phyloP scores from a whole-genome alignment of 2,888 invertebrate species.

The Crematogaster levior region DNA sequence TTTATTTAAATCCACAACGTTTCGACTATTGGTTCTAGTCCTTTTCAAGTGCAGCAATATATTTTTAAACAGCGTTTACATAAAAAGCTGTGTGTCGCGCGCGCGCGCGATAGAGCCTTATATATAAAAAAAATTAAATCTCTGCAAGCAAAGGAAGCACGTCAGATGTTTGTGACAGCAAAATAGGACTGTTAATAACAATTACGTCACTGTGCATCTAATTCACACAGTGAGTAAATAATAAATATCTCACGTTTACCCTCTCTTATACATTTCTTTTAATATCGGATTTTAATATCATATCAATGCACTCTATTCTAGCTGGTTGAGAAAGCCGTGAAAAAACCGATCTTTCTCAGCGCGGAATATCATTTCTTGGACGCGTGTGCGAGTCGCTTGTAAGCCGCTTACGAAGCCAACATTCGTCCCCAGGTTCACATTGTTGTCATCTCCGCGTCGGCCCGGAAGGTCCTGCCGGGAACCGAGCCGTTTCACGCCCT shows the following conservation, averaged over 20 bases:
- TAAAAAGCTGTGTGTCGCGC: too few relatives aligned
- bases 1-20: too few relatives aligned
- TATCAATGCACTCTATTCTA: slow-evolving; percentile 26
- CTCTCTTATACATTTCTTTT: background rate
- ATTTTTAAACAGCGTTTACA: too few relatives aligned
- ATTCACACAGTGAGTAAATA: slow-evolving; percentile 9
- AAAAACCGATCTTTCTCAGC: slow-evolving; percentile 40
- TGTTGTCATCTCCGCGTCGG: slow-evolving; percentile 56
- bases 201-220: background rate
- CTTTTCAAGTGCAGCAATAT: too few relatives aligned
- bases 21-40: too few relatives aligned
- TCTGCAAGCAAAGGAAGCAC: too few relatives aligned
- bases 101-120: too few relatives aligned
- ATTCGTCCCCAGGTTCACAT: slow-evolving; percentile 63
- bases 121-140: too few relatives aligned
- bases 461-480: slow-evolving; percentile 50
- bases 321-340: slow-evolving; percentile 48
- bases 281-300: slow-evolving; percentile 18
- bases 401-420: slow-evolving; percentile 82
- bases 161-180: too few relatives aligned
- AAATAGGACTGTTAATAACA: too few relatives aligned
- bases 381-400: slow-evolving; percentile 76
- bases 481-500: slow-evolving; percentile 75
- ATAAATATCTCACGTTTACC: background rate
- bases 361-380: slow-evolving; percentile 60